These are phyloP conservation scores for Xestobium rufovillosum DNA, from an alignment of 2,888 invertebrate genomes.

Conservation along the genomic window DNA sequence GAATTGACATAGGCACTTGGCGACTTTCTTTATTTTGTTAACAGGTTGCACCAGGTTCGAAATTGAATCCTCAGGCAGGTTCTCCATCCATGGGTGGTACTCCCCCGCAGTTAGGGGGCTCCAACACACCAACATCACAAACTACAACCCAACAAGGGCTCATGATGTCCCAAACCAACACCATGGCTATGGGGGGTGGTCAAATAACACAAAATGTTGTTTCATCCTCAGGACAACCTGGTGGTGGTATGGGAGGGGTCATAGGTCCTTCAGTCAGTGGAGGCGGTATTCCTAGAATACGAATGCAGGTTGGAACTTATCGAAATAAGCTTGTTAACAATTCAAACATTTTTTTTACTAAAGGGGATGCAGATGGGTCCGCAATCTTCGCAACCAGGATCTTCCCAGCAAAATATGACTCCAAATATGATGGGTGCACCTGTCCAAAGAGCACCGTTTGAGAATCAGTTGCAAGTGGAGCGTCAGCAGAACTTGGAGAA, in stretches of 20 bases:
- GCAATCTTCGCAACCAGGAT: constrained; percentile 25
- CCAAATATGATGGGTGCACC: constrained; percentile 34
- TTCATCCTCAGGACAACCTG: constrained; percentile 35
- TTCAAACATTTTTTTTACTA: too few relatives aligned
- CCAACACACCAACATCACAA: constrained; percentile 32
- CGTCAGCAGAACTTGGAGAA: constrained; percentile 72
- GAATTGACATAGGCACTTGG: too few relatives aligned
- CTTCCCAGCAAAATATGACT: constrained; percentile 20
- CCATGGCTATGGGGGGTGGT: constrained; percentile 53
- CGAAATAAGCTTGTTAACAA: neutral
- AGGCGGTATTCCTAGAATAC: constrained; percentile 36
- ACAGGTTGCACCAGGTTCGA: constrained; percentile 29
- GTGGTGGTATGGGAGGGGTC: constrained; percentile 30
- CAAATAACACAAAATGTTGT: constrained; percentile 51
- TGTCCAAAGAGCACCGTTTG: constrained; percentile 35
- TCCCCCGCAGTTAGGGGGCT: constrained; percentile 33
- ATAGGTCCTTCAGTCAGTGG: constrained; percentile 37
- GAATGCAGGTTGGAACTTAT: constrained; percentile 35
- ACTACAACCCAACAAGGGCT: constrained; percentile 38
- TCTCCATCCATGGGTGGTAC: constrained; percentile 32
- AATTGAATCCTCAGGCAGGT: constrained; percentile 33
- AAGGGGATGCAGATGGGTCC: constrained; percentile 27
- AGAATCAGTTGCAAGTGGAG: constrained; percentile 61
- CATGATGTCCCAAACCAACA: constrained; percentile 47
- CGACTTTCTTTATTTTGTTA: constrained; percentile 11